Evolutionary conservation across 2,888 invertebrate species (phyloP), one percentile per base, ranked within the genome.

Genomic region (Brachyopa scutellaris): DNA sequence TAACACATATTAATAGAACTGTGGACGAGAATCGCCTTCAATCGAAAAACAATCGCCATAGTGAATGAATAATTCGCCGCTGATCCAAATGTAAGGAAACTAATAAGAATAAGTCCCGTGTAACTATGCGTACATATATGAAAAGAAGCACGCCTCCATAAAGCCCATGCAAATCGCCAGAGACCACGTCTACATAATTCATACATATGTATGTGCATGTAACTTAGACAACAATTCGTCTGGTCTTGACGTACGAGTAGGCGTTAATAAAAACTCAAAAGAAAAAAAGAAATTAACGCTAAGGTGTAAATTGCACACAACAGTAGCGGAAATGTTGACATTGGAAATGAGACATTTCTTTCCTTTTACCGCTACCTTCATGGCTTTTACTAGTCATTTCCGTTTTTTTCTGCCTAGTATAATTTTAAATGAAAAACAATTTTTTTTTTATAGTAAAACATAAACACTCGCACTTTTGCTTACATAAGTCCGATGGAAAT

Each of bases 281-380:
- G 8, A 2, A 7, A 6, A 47, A 66, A 38, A 29, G 38, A 21
- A 47, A 26, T 69, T 69, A 36, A 19, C 69, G 5, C 36, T n/a
- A 9, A 57, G 57, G 57, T 69, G 69, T 69, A 21, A 69, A 69
- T 57, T 47, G 57, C 26, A 5, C 26, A 6, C 26, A 55, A n/a
- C 6, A 33, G 53, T 42, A 55, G 11, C 36, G 69, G 57, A 69
- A 57, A 36, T 47, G 47, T 47, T 69, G 69, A 55, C 69, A 69
- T 57, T 69, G 45, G 19, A 57, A 42, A 38, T 64, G 47, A 47
- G 61, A 62, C 62, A 53, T 19, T 38, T 36, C 9, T 19, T 36
- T 42, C 2, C 8, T 2, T 11, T 23, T 11, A 19, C 29, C 2
- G 1, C 9, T 7, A 9, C 15, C 26, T 15, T 15, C 40, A 19